Evolutionary conservation across 1,140 invertebrate species (phyloP), one percentile per base, ranked within the genome.

Genomic region (Caenorhabditis inopinata): DNA sequence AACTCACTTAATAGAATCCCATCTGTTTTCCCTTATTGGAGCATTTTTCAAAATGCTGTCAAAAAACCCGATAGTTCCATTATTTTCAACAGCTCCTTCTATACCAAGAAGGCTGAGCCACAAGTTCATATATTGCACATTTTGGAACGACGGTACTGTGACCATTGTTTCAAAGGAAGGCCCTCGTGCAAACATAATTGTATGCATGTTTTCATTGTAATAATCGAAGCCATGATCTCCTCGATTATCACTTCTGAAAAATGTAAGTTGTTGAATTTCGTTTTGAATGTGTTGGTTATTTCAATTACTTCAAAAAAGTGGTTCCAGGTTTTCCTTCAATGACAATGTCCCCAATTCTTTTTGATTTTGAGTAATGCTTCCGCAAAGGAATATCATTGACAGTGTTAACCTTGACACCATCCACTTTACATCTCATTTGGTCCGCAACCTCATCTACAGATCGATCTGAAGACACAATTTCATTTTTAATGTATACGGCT

Each of bases 81-180:
- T 68, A 21, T 68, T 68, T 7, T 68, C 32, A 18, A 68, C 58
- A 21, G 58, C 32, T 21, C 58, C 58, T 68, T 68, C 32, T 27
- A 68, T 38, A 16, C 58, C 58, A 21, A 68, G 25, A 12, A 68
- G 38, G 21, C n/a, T 21, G 51, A 82, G 49, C 38, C 80, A 85
- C 14, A 85, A 76, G 48, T 85, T 85, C 48, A 84, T 79, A 18
- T 85, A 74, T 47, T 85, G 84, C 45, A 85, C 76, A 53, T 85
- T 85, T 74, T 85, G 84, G 76, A 84, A 85, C 9, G 84, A 78
- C n/a, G 79, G 84, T 58, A 85, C 47, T 7, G 42, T 68, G 23
- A 76, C 42, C 12, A 74, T 77, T 35, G 45, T 27, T 48, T 78
- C 78, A 32, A 85, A 74, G 7, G 58, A 77, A 42, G 85, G 83